Evolutionary conservation across 1,140 invertebrate genomes (phyloP).

Genomic region (Caenorhabditis brenneri): DNA sequence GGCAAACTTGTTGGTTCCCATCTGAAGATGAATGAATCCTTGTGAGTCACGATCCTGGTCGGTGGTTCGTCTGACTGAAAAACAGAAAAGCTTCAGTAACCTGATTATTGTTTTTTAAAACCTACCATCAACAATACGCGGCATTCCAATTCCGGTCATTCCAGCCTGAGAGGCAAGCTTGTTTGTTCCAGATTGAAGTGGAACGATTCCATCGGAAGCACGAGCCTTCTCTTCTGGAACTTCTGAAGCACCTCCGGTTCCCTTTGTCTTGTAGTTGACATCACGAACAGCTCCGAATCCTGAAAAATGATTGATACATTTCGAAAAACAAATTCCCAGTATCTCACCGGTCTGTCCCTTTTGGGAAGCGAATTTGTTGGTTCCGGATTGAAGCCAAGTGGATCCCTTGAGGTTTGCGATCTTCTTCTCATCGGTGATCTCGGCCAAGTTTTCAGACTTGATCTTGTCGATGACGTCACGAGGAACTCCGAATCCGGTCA

Average conservation of each 20-base stretch:
- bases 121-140: conserved; percentile 70
- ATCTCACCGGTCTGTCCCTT: conserved; percentile 65
- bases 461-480: conserved; percentile 71
- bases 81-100: not conserved
- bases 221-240: conserved; percentile 70
- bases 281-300: conserved; percentile 68
- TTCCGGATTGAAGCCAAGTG: conserved; percentile 71
- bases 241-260: conserved; percentile 69
- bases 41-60: conserved; percentile 70
- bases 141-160: conserved; percentile 71
- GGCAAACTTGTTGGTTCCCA: conserved; percentile 70
- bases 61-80: conserved; percentile 67
- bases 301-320: too few species aligned
- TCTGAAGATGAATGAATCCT: conserved; percentile 70
- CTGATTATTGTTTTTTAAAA: not conserved
- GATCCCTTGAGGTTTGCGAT: conserved; percentile 66
- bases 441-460: conserved; percentile 67
- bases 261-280: conserved; percentile 70
- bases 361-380: conserved; percentile 71
- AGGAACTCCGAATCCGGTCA: conserved; percentile 70
- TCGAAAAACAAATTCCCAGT: not conserved
- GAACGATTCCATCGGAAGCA: conserved; percentile 71
- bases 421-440: conserved; percentile 69
- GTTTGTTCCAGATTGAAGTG: conserved; percentile 62
- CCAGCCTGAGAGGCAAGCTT: conserved; percentile 60